Base-by-base conservation (phyloP, 2,797 vertebrate species). In the Darevskia nairensis region DNA sequence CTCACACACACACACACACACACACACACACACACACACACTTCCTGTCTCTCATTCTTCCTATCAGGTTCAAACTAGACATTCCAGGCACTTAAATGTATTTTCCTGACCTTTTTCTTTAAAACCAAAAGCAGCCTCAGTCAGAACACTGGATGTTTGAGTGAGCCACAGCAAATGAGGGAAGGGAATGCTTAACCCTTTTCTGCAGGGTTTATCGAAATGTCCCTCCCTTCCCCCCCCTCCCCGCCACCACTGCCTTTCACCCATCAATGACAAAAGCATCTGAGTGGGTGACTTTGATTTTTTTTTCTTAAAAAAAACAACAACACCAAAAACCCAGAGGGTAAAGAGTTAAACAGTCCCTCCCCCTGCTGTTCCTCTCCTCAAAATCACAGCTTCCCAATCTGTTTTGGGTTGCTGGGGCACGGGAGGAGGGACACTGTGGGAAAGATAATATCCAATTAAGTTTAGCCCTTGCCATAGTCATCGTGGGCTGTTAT, bases 21-120 rank as follows among this genome's bases (percentile, higher is more conserved):
- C 64, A 66, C 68, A 32, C 68, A 32, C 68, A 19, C 17, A 21
- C 17, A 19, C 19, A 7, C n/a, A 21, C 74, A 3, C 39, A 23
- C 61, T 23, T 64, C 61, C 21, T 23, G 61, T 76, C 39, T 55
- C 46, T 79, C 44, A 27, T 50, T 46, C 41, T 77, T 11, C 6
- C 35, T 32, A 41, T 80, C 88, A 75, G 25, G 41, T 66, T 55
- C 19, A 85, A 75, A 75, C 82, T 74, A 75, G 77, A 80, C 11
- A 64, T 25, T 35, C 6, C 77, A 80, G 32, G 15, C 50, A 80
- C 69, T 74, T 61, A 74, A 19, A 80, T 55, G 29, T n/a, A 75
- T n/a, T 76, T 85, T 44, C 23, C 41, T 39, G 55, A 80, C n/a
- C 27, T 41, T 75, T 50, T 72, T 50, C n/a, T 82, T 69, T 87